Evolutionary conservation across 2,113 vertebrate genomes (phyloP).

Genomic region (Crypturellus undulatus): DNA sequence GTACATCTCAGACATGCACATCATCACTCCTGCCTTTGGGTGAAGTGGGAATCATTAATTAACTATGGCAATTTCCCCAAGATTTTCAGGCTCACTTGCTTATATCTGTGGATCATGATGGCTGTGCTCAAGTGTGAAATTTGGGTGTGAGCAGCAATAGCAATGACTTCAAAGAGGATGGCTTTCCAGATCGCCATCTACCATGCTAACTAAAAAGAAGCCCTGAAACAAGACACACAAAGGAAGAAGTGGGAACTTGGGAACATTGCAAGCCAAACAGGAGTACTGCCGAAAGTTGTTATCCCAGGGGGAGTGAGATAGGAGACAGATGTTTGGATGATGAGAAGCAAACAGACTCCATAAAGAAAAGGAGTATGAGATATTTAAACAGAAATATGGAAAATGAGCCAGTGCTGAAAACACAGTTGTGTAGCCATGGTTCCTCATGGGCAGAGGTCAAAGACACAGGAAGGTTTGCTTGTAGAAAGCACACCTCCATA

Average conservation of each 20-base stretch:
- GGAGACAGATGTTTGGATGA: background rate
- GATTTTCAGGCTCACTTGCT: background rate
- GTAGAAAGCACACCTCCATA: background rate
- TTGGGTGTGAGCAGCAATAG: background rate
- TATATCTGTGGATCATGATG: background rate
- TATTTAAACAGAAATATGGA: background rate
- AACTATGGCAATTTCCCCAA: fast-evolving
- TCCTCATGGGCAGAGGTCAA: background rate
- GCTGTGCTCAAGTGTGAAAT: background rate
- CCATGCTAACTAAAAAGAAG: background rate
- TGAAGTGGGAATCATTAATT: background rate
- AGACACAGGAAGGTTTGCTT: background rate
- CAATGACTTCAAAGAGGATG: background rate
- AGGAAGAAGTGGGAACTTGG: background rate
- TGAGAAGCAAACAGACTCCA: background rate
- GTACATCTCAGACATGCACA: background rate
- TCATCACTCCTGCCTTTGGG: background rate
- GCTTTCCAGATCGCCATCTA: background rate
- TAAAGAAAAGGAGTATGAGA: background rate
- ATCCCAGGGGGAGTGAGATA: background rate
- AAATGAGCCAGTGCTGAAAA: background rate
- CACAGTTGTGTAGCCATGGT: background rate
- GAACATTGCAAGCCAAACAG: background rate
- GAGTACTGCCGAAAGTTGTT: background rate
- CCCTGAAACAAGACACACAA: background rate